Conservation (phyloP, 2,888 invertebrate genomes). For the Thymelicus sylvestris region DNA sequence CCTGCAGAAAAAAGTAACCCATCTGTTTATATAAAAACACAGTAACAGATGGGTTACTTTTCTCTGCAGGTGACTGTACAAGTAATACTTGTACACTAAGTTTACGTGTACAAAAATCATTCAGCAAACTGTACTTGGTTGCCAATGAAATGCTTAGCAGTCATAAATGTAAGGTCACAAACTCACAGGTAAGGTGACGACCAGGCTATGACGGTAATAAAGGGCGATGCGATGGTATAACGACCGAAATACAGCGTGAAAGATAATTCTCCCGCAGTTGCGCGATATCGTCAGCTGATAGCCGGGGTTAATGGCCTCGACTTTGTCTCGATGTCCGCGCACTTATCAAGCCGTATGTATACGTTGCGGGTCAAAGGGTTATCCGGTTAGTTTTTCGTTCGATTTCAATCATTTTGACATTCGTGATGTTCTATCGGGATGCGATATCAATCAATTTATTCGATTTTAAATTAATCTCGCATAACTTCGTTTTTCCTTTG, state of each 20-base stretch:
- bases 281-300: conserved; percentile 83
- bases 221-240: conserved; percentile 54
- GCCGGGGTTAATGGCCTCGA: conserved; percentile 75
- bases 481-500: too few relatives aligned
- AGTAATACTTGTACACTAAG: too few relatives aligned
- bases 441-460: neutral
- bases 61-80: too few relatives aligned
- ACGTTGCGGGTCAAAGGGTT: conserved; percentile 68
- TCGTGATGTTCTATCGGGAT: neutral
- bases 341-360: conserved; percentile 63
- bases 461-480: too few relatives aligned
- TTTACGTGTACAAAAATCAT: too few relatives aligned
- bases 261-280: conserved; percentile 74
- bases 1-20: too few relatives aligned
- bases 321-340: conserved; percentile 75
- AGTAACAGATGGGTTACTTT: too few relatives aligned
- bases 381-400: conserved; percentile 60
- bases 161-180: too few relatives aligned
- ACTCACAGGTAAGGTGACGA: too few relatives aligned
- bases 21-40: too few relatives aligned
- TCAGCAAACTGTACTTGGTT: too few relatives aligned
- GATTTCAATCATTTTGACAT: conserved; percentile 23
- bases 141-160: too few relatives aligned
- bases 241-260: conserved; percentile 73
- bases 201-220: conserved; percentile 32